Evolutionary conservation across 2,888 invertebrate genomes (phyloP).

Genomic region (Psylliodes chrysocephalus): DNA sequence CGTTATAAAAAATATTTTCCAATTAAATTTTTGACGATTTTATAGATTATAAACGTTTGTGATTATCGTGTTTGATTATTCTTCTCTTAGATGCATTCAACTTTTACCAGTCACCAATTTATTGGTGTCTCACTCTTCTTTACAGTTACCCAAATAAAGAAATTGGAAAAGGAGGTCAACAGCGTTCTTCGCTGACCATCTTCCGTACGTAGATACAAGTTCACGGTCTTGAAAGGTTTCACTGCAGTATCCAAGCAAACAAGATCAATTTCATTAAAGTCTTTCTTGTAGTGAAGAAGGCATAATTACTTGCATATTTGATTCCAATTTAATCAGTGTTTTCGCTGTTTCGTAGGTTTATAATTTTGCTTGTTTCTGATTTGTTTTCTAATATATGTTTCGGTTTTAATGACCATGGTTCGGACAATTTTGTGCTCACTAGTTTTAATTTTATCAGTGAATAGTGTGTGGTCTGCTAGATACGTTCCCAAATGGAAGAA

Average conservation of each 20-base stretch:
- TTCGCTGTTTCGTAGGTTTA: no score
- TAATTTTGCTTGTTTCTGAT: no score
- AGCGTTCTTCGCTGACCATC: constrained; percentile 39
- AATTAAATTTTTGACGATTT: no score
- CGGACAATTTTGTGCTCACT: constrained; percentile 14
- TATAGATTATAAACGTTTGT: no score
- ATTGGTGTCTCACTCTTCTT: constrained; percentile 14
- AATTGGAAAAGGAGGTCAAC: constrained; percentile 53
- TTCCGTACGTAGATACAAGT: constrained; percentile 58
- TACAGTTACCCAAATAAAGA: constrained; percentile 57
- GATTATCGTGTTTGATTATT: no score
- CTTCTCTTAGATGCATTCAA: no score
- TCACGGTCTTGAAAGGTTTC: constrained; percentile 53
- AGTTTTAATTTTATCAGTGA: constrained; percentile 29
- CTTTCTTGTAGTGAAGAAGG: neutral
- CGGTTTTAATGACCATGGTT: constrained; percentile 3
- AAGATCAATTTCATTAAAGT: neutral
- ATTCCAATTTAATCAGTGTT: no score
- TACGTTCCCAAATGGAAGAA: constrained; percentile 85
- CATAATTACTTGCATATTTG: no score
- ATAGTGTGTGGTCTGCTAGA: constrained; percentile 61
- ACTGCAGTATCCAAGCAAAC: neutral
- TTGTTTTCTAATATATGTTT: no score
- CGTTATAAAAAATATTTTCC: no score
- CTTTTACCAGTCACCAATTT: no score